Base-by-base conservation (phyloP, 2,797 vertebrate genomes). In the Tragelaphus oryx region DNA sequence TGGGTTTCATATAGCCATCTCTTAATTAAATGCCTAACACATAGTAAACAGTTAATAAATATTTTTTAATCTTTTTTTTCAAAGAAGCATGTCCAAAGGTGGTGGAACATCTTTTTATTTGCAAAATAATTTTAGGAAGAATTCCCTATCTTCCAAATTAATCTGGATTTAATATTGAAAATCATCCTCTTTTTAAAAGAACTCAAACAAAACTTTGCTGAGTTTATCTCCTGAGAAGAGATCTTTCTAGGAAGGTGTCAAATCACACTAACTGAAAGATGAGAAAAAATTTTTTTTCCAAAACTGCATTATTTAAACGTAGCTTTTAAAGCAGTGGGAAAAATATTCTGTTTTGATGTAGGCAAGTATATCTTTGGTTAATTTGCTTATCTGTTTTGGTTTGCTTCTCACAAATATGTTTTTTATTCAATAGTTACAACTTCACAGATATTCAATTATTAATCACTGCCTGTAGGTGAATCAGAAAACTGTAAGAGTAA, bases 141-240 rank as follows among this genome's bases (percentile, higher is more conserved):
- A 87, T 88, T 83, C 13, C 8, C 46, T 86, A 24, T 65, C 44
- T 93, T 96, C 44, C 68, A 95, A 71, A 86, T 78, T 87, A 89
- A 62, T 90, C 57, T 68, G 41, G 11, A 91, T 89, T 83, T 95
- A 91, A 91, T 87, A 89, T 93, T 92, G 33, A 94, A 97, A 74
- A 75, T 17, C 28, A 65, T 81, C 48, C 48, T 75, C 0, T 68
- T 95, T 95, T 83, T 76, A 65, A 90, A 84, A 94, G 85, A 9
- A 87, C n/a, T 4, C 11, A 92, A 81, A 55, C 8, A 81, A 89
- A 60, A 71, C 52, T 82, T 95, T 94, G 33, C 17, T 95, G n/a
- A 95, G 48, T 92, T 95, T 93, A 88, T 84, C 95, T 96, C 13
- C 44, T 62, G 50, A 89, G 46, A 87, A 94, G 78, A 90, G 8